Percentiles rank a stretch among this genome's conserved stretches.
Evolutionary conservation across 2,113 vertebrate genomes (phyloP).

Genomic region (Sigmodon hispidus): DNA sequence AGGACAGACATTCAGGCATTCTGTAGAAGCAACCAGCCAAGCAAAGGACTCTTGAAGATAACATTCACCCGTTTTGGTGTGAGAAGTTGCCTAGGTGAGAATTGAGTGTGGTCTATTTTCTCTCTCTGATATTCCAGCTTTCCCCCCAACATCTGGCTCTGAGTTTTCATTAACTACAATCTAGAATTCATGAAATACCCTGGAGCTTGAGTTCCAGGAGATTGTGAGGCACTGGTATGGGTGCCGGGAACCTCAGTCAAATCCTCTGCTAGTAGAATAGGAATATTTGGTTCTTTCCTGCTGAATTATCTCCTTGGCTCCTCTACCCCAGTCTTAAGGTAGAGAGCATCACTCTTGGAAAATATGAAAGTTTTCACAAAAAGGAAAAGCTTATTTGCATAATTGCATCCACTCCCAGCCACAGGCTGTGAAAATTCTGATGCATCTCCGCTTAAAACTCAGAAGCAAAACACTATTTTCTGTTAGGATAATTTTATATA

Average conservation of each 20-base stretch:
- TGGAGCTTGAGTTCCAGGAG: neutral
- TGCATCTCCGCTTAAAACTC: slow-evolving; percentile 75
- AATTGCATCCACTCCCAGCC: neutral
- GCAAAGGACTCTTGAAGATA: no score
- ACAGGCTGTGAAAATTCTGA: slow-evolving; percentile 11
- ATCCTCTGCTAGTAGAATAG: neutral
- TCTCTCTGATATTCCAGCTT: no score
- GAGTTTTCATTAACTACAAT: no score
- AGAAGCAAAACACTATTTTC: slow-evolving; percentile 80
- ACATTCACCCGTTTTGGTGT: no score
- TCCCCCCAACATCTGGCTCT: no score
- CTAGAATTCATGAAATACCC: no score
- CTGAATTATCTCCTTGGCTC: no score
- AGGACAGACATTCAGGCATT: no score
- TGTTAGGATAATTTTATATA: slow-evolving; percentile 84
- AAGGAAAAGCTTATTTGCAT: neutral
- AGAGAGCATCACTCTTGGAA: neutral
- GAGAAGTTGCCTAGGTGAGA: no score
- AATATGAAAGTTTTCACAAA: neutral
- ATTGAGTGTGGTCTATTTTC: no score
- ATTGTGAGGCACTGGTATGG: neutral
- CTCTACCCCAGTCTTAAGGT: neutral
- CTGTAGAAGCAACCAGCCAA: no score
- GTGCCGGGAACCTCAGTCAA: neutral
- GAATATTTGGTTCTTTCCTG: neutral